A percentile compares a stretch with the other conserved stretches of the same genome.
Conservation (phyloP, 2,113 vertebrate genomes). For the Caranx melampygus region DNA sequence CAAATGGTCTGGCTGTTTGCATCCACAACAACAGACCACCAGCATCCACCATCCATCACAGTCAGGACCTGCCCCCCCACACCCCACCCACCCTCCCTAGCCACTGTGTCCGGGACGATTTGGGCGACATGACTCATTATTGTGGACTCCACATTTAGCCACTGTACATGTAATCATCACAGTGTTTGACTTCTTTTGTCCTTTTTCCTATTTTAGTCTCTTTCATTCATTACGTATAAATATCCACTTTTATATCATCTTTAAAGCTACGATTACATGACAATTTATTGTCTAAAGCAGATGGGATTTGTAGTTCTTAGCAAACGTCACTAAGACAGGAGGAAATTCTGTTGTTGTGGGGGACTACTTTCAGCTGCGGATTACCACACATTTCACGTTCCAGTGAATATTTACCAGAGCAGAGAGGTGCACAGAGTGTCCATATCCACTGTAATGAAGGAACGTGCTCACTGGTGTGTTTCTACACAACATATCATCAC, state of each 20-base stretch:
- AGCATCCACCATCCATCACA: slow-evolving; percentile 82
- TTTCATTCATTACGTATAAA: not conserved
- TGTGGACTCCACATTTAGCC: slow-evolving; percentile 53
- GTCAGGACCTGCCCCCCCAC: slow-evolving; percentile 53
- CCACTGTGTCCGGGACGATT: slow-evolving; percentile 46
- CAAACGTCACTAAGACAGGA: not conserved
- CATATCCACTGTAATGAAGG: not conserved
- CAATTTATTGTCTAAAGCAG: too few species aligned
- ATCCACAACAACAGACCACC: slow-evolving; percentile 81
- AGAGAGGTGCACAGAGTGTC: not conserved
- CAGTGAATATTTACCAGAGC: not conserved
- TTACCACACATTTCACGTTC: not conserved
- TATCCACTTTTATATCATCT: not conserved
- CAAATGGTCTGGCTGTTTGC: slow-evolving; percentile 81
- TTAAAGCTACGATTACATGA: not conserved
- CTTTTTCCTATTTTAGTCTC: not conserved
- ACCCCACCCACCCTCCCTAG: too few species aligned
- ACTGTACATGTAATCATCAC: slow-evolving; percentile 35
- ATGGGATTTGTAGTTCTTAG: too few species aligned
- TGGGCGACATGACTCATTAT: slow-evolving; percentile 54
- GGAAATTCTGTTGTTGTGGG: not conserved
- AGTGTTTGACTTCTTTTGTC: not conserved
- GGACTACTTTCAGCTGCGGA: not conserved
- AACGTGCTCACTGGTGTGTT: too few species aligned
- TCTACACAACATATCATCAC: not conserved